Base-by-base conservation (phyloP, 2,888 invertebrate species). In the Diaphora mendica region DNA sequence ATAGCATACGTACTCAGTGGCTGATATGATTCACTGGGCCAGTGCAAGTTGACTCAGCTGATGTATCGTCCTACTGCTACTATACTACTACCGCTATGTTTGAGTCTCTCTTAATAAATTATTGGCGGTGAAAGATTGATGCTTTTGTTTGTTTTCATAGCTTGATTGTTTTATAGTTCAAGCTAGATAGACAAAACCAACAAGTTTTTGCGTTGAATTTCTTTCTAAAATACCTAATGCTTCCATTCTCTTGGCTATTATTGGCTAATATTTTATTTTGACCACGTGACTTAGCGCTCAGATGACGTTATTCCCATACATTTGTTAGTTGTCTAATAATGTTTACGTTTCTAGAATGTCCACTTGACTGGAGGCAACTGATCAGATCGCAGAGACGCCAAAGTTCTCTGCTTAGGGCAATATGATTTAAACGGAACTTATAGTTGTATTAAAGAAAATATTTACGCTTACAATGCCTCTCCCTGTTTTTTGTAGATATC, bases 1-100 rank as follows among this genome's bases (percentile, higher is more conserved):
- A 92, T 91, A 89, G 89, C 91, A 87, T 91, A 90, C 90, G 90
- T 88, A 88, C 79, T 73, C 75, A 77, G 76, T 73, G 62, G 73
- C 65, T 74, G 83, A 83, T 85, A 85, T 86, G 88, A 86, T 87
- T 88, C 89, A 88, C 78, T 75, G 69, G 69, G 59, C 68, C 70
- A 72, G 75, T 81, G 79, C 82, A 79, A 77, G 77, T 84, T 85
- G 85, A 85, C 78, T 85, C 85, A 85, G 74, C 77, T 79, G 79
- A 79, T 78, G 79, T 84, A 84, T 80, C 69, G 74, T 65, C 78
- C 69, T n/a, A n/a, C n/a, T n/a, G n/a, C n/a, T n/a, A n/a, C n/a
- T n/a, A n/a, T n/a, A 48, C 71, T n/a, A 68, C 72, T 64, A 72
- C 62, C 73, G 44, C 64, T 71, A 72, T 66, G 72, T 55, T 68